These are phyloP conservation scores for Scaptomyza polygonia DNA, from an alignment of 2,888 invertebrate genomes.

Conservation along the genomic window DNA sequence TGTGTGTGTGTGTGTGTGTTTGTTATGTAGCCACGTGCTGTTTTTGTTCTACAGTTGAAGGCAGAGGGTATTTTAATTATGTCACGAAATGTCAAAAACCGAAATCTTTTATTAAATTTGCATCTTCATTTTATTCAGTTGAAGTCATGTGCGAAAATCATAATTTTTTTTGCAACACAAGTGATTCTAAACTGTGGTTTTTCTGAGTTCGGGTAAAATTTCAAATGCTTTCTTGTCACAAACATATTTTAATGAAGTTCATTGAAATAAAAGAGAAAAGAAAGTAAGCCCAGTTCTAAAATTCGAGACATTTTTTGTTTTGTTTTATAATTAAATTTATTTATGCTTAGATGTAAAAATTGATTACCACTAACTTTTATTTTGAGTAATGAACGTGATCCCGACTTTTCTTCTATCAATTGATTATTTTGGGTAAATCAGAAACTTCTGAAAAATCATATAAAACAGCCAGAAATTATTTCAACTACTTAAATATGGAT, in stretches of 20 bases:
- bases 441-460: too few relatives aligned
- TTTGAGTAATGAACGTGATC: too few relatives aligned
- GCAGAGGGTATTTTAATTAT: slow-evolving; percentile 7
- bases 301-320: too few relatives aligned
- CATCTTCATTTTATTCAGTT: slow-evolving; percentile 59
- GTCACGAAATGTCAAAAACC: slow-evolving; percentile 7
- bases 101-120: slow-evolving; percentile 19
- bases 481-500: slow-evolving; percentile 61
- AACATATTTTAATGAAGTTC: too few relatives aligned
- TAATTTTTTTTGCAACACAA: background rate
- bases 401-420: too few relatives aligned
- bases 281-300: too few relatives aligned
- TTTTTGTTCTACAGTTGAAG: slow-evolving; percentile 24
- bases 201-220: background rate
- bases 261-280: too few relatives aligned
- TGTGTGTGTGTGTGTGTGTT: background rate
- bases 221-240: too few relatives aligned
- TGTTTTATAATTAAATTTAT: too few relatives aligned
- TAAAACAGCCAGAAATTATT: slow-evolving; percentile 11
- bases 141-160: slow-evolving; percentile 4
- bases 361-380: too few relatives aligned
- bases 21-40: slow-evolving; percentile 44
- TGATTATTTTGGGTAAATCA: too few relatives aligned
- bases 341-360: too few relatives aligned
- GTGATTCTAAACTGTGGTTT: background rate